Base-by-base conservation (phyloP, 1,140 invertebrate genomes). In the Drosophila pachea region DNA sequence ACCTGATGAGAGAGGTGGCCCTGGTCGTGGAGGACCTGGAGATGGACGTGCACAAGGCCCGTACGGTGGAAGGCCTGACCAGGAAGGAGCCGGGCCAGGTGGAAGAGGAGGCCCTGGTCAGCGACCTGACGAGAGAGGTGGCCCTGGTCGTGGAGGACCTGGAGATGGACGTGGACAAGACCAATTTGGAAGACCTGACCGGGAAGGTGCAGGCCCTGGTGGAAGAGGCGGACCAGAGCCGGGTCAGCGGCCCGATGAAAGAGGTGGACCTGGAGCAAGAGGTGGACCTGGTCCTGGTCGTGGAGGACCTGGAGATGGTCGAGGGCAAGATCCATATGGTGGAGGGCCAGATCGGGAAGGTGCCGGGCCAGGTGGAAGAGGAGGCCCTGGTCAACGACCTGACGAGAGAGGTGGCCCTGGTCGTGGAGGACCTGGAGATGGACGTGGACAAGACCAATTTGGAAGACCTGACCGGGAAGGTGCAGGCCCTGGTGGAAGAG, bases 1-100 rank as follows among this genome's bases (percentile, higher is more conserved):
- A 42, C 40, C 40, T 7, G n/a, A n/a, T n/a, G n/a, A n/a, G n/a
- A n/a, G n/a, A n/a, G 40, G 40, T 42, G 53, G 53, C 4, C 40
- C 40, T 7, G 38, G 38, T 11, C 12, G 12, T 22, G 35, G 38
- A 32, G 53, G 38, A 7, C 40, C 42, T 5, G 54, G n/a, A n/a
- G n/a, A n/a, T n/a, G n/a, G n/a, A n/a, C n/a, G 54, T 40, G 40
- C n/a, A n/a, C n/a, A n/a, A n/a, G n/a, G n/a, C n/a, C n/a, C n/a
- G n/a, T n/a, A n/a, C n/a, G n/a, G n/a, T n/a, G n/a, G n/a, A n/a
- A n/a, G n/a, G n/a, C n/a, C n/a, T n/a, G n/a, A n/a, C n/a, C n/a
- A n/a, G n/a, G n/a, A n/a, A n/a, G n/a, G n/a, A n/a, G n/a, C n/a
- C n/a, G n/a, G n/a, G n/a, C n/a, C n/a, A n/a, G n/a, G n/a, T n/a